Evolutionary conservation across 2,113 vertebrate species (phyloP), one percentile per base, ranked within the genome.

Genomic region (Heterochromis multidens): DNA sequence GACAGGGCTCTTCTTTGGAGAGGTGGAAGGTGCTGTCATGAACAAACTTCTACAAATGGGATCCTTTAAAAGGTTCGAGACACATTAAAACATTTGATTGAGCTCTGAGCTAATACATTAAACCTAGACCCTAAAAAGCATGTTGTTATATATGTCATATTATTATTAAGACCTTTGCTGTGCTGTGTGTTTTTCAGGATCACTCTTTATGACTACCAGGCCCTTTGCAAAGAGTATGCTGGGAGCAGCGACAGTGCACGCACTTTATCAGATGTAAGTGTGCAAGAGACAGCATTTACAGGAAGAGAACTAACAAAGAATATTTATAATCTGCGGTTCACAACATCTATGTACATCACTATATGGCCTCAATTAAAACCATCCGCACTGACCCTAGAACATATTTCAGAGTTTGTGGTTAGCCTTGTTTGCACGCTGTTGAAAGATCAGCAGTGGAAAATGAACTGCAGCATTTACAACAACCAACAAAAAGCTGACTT

Each of bases 1-100:
- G 98, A 99, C 98, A 87, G 98, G 98, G 88, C 96, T 97, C 84
- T 99, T 99, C 93, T 99, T 99, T 91, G 99, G 99, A 77, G 97
- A 98, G 92, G 96, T 98, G 74, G 99, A 99, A 89, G 98, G 98
- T 79, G 98, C 97, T 3, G 98, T 99, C 80, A 99, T 99, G 99
- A 98, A 96, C 96, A 99, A 99, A 94, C 95, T 99, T 86, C 94
- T 99, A 84, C 94, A 97, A 88, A 99, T 99, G 99, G 98, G 98
- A 6, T 99, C 98, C 33, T 99, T 99, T 92, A 99, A 98, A 96
- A 98, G 98, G 99, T 99, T 95, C 95, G 95, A 84, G 7, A 61
- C 10, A 6, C 6, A 19, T 35, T 7, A 2, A 6, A 7, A 77
- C 9, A 8, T 58, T 4, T 25, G 37, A 19, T 67, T 77, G 6